These are phyloP conservation scores for Ommatoiulus sabulosus DNA, from an alignment of 2,888 invertebrate species.

Conservation along the genomic window DNA sequence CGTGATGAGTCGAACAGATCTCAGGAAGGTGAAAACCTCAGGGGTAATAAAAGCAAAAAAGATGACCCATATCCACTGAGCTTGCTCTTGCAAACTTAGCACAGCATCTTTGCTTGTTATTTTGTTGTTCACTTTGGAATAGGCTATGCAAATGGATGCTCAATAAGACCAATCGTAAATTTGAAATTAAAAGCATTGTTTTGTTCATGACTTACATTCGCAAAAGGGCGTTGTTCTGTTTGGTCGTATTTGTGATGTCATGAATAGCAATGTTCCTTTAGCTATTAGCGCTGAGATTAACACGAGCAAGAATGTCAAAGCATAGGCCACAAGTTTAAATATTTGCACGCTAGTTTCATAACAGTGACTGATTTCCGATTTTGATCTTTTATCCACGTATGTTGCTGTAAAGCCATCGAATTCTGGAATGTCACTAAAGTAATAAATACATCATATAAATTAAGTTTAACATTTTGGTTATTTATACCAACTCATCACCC, in stretches of 20 bases:
- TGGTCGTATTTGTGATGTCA: slow-evolving; percentile 87
- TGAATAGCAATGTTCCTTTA: slow-evolving; percentile 88
- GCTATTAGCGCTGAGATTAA: slow-evolving; percentile 86
- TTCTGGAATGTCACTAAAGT: neutral
- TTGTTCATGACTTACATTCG: slow-evolving; percentile 72
- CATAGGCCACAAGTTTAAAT: slow-evolving; percentile 78
- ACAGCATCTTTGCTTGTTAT: slow-evolving; percentile 59
- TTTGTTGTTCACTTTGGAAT: neutral
- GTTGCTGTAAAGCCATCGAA: neutral
- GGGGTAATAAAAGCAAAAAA: slow-evolving; percentile 64
- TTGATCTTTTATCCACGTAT: neutral
- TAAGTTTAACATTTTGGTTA: neutral
- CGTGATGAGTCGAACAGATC: slow-evolving; percentile 63
- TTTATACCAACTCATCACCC: too few relatives aligned
- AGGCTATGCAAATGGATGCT: slow-evolving; percentile 54
- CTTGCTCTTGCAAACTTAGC: slow-evolving; percentile 62
- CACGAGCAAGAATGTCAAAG: slow-evolving; percentile 86
- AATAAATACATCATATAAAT: neutral
- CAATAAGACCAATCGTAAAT: neutral
- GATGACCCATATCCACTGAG: slow-evolving; percentile 66
- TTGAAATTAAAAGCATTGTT: neutral
- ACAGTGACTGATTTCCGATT: slow-evolving; percentile 66
- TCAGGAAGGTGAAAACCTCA: slow-evolving; percentile 63
- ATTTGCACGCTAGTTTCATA: slow-evolving; percentile 66
- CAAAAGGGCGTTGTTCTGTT: slow-evolving; percentile 83